Evolutionary conservation across 2,888 invertebrate genomes (phyloP), one percentile per base, ranked within the genome.

Genomic region (Agriopis marginaria): DNA sequence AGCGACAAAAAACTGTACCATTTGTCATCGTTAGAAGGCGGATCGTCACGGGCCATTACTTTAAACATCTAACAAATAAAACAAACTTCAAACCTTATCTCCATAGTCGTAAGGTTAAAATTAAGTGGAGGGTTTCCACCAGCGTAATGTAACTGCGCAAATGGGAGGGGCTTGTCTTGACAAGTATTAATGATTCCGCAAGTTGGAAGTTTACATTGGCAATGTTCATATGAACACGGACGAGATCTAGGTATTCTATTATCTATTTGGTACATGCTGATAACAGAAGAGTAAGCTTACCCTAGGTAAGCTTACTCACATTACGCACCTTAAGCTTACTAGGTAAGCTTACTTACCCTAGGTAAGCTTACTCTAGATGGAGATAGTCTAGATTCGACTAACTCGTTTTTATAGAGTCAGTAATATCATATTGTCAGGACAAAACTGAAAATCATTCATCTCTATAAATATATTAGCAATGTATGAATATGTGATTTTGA

Each of bases 151-250:
- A 74, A 82, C 85, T 83, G 87, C 87, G 86, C 88, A 87, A 85
- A 83, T 86, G 90, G 92, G 92, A 83, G 93, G 90, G 80, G 91
- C 79, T 82, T 70, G 70, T 68, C 80, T 83, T 85, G 91, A 90
- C 91, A 88, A 87, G 80, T 89, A 93, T 93, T 91, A 92, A 92
- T 91, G 91, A 89, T 70, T 70, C 66, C 12, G 67, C 42, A 40
- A 32, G 71, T 53, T 17, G 44, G 17, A 14, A 17, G 40, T 5
- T 12, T 53, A 53, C 42, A 62, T 62, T 32, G 32, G 17, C 7
- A 58, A 23, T 56, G 47, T 11, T 32, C 59, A 14, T 17, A 44
- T 44, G 11, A 51, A 51, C 17, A 32, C 51, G 51, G 11, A 11
- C 23, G 11, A 51, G 9, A 51, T 51, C 51, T 51, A 23, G 23